Base-by-base conservation (phyloP, 2,888 invertebrate species). In the Rotaria magnacalcarata region DNA sequence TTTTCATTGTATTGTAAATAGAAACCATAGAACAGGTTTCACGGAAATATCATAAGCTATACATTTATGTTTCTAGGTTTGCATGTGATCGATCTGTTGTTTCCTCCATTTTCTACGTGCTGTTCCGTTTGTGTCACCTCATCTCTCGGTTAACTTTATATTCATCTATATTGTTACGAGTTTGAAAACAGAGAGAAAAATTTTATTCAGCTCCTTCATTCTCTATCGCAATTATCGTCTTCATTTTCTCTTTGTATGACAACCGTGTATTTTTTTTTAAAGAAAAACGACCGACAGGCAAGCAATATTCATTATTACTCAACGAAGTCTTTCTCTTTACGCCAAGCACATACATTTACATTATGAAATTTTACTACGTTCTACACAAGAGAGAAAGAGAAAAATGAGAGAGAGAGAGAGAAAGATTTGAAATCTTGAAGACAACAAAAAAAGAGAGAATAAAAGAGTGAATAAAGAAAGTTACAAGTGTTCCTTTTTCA, bases 311-410 rank as follows among this genome's bases (percentile, higher is more conserved):
- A 67, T 67, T 67, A 67, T 67, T 67, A 67, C 67, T 67, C 34
- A 67, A 67, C 67, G 19, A 67, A 67, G 16, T 34, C 67, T 67
- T 67, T 67, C 67, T 67, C 67, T 67, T 19, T 67, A 34, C 27
- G 67, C 34, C 27, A 67, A 67, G 67, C 67, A 34, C 34, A 34
- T 67, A 67, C 27, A 67, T 16, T 67, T 67, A 34, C 67, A 67
- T 67, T 67, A 67, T 67, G 67, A 67, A 67, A 67, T 67, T 67
- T 67, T 67, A 67, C 67, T 67, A 67, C 67, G 34, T 41, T 16
- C 67, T 67, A 14, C 14, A 67, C 16, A 11, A 3, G 27, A 14
- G 34, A 41, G 10, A 41, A 24, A 19, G 19, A 34, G 34, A 19
- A 67, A 19, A 67, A 34, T 5, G 34, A 67, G 67, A 34, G 34